Conservation (phyloP, 2,888 invertebrate species). For the Dasypogon diadema region DNA sequence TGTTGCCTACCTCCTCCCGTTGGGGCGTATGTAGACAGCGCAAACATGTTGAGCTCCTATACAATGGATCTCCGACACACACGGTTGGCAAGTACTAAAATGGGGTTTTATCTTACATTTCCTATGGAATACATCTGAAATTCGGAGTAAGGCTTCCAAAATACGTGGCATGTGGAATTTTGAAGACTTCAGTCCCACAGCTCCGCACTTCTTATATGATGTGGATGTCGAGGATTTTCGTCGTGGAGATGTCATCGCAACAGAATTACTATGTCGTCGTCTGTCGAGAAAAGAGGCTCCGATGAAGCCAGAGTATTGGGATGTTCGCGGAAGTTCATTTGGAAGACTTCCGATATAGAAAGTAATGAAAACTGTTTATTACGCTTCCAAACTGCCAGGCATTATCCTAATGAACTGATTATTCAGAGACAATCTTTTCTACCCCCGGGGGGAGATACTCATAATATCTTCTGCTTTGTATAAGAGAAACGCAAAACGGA, state of each 20-base stretch:
- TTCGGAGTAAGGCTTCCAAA: background rate
- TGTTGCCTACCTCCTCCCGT: no score
- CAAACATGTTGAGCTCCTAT: no score
- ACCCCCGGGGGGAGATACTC: background rate
- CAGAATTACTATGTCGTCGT: background rate
- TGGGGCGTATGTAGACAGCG: no score
- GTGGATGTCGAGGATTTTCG: background rate
- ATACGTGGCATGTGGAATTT: background rate
- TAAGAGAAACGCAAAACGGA: background rate
- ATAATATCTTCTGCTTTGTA: background rate
- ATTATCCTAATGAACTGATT: constrained; percentile 20
- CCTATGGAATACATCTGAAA: background rate
- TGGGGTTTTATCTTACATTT: constrained; percentile 2
- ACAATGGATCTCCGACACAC: no score
- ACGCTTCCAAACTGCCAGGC: background rate
- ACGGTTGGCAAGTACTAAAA: background rate
- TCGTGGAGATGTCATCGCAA: background rate
- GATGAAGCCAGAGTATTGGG: background rate
- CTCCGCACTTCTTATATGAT: background rate
- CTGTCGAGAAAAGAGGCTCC: background rate
- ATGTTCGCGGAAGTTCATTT: constrained; percentile 8
- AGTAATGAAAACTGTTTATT: constrained; percentile 1
- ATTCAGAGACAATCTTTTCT: background rate
- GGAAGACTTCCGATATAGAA: constrained; percentile 14
- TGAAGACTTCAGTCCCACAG: background rate